Percentiles rank a stretch among this genome's conserved stretches.
phyloP scores from a whole-genome alignment of 2,797 vertebrate genomes.

The Megalops cyprinoides region DNA sequence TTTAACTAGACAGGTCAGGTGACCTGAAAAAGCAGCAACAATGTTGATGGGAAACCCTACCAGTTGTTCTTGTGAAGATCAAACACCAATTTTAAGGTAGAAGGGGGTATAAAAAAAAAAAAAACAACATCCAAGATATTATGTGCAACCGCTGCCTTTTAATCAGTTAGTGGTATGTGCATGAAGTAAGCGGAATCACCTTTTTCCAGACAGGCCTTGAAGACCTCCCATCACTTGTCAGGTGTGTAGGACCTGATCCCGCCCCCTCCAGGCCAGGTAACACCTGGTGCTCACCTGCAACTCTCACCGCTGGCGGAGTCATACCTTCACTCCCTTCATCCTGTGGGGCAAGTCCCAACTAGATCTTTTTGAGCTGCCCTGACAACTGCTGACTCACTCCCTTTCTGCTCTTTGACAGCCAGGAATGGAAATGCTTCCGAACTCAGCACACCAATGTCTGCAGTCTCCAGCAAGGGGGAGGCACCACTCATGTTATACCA shows the following conservation, averaged over 20 bases:
- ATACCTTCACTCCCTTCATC: neutral
- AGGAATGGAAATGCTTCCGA: neutral
- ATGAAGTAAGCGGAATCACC: neutral
- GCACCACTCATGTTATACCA: neutral
- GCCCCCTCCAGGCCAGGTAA: constrained; percentile 19
- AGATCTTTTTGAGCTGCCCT: neutral
- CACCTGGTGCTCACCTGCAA: constrained; percentile 28
- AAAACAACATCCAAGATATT: neutral
- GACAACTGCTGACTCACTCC: neutral
- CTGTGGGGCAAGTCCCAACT: constrained; percentile 17
- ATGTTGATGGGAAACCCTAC: neutral
- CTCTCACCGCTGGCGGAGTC: neutral
- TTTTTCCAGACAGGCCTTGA: neutral
- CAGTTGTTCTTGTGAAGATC: constrained; percentile 15
- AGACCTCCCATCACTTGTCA: neutral
- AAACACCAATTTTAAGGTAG: constrained; percentile 8
- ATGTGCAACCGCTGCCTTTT: neutral
- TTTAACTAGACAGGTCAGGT: neutral
- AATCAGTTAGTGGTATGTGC: constrained; percentile 11
- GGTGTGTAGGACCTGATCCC: constrained; percentile 24
- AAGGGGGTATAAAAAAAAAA: neutral
- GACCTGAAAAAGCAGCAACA: neutral
- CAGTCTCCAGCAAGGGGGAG: neutral
- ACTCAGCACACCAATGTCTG: no score
- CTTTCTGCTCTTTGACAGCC: neutral